Evolutionary conservation across 1,140 invertebrate genomes (phyloP), one percentile per base, ranked within the genome.

Genomic region (Diplogasteroides magnus): DNA sequence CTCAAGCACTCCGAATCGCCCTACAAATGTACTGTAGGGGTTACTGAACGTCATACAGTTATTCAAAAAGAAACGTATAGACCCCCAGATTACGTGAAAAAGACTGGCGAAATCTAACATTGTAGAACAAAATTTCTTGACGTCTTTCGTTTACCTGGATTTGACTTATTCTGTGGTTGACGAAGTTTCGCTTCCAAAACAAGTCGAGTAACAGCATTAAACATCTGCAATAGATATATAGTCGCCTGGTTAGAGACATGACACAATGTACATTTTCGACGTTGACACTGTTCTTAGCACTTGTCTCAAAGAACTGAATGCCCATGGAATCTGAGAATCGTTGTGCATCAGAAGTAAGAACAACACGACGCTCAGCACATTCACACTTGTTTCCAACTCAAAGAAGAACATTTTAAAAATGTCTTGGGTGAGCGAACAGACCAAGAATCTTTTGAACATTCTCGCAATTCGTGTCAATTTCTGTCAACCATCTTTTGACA

Each of bases 381-480:
- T 99, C 96, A 86, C 97, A 94, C 87, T 98, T 98, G 86, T 99
- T 99, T 62, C 96, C 96, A 84, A 99, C 96, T 93, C 83, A 66
- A 88, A 76, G 25, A 11, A 13, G 31, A 73, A 74, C 31, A 15
- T 15, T 25, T 71, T 67, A 6, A 2, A 15, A 2, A 57, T 6
- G 25, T 37, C n/a, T 31, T 55, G 25, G 23, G 59, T 26, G n/a
- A 59, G 15, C 66, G 57, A 63, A 74, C 32, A 86, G 84, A 93
- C 91, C 92, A 87, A 98, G 88, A 86, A 98, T 93, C 89, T 92
- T 93, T 87, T 97, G 97, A 67, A 98, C 95, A 81, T 94, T 91
- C 88, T 98, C 95, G 89, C 96, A 99, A 87, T 99, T 98, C 83
- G 97, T 92, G 82, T 98, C 94, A 77, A 99, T 99, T 87, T 99